These are phyloP conservation scores for Syncerus caffer DNA, from an alignment of 2,797 vertebrate species.

Conservation along the genomic window DNA sequence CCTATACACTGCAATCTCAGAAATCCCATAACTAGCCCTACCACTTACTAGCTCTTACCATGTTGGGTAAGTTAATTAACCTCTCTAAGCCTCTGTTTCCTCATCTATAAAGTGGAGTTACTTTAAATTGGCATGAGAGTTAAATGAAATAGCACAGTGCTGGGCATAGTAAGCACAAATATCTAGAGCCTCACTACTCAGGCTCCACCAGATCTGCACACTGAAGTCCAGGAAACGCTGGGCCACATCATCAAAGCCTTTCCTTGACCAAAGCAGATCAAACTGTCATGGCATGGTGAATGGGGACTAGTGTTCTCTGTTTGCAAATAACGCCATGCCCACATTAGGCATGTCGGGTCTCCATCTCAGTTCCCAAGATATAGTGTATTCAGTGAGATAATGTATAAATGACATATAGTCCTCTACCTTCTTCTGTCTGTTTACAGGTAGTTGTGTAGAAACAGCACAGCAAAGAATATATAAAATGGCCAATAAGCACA, in stretches of 20 bases:
- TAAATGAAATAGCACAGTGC: constrained; percentile 3
- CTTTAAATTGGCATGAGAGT: constrained; percentile 11
- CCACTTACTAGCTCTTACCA: background rate
- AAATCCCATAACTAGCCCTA: background rate
- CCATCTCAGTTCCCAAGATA: background rate
- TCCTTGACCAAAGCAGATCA: background rate
- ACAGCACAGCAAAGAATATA: background rate
- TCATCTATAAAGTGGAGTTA: constrained; percentile 19
- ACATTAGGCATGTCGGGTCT: background rate
- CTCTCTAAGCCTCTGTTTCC: constrained; percentile 23
- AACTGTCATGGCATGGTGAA: background rate
- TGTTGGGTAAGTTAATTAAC: constrained; percentile 37
- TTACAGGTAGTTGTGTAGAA: background rate
- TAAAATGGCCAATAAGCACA: background rate
- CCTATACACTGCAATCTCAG: background rate
- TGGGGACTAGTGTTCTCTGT: background rate
- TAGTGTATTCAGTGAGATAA: constrained; percentile 12
- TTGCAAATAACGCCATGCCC: background rate
- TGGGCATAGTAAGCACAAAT: background rate
- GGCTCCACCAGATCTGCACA: background rate
- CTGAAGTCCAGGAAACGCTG: background rate
- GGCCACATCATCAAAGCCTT: background rate
- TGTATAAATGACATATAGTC: background rate
- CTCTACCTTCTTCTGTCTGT: background rate
- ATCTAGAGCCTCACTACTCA: background rate